A percentile compares a stretch with the other conserved stretches of the same genome.
Evolutionary conservation across 2,113 vertebrate genomes (phyloP).

Genomic region (Centropus unirufus): DNA sequence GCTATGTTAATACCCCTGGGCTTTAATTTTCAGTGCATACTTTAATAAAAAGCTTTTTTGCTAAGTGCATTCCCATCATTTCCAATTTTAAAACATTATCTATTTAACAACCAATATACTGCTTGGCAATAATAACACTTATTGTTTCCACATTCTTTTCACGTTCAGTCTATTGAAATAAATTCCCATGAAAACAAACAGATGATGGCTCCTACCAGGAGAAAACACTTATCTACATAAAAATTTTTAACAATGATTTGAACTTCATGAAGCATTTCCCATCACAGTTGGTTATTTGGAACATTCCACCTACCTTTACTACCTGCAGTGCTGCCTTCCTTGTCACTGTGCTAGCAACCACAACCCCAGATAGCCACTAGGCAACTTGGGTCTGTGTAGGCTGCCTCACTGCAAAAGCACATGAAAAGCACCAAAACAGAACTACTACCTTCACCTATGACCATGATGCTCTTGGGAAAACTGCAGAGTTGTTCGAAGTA

Average conservation of each 20-base stretch:
- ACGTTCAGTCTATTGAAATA: background rate
- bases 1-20: background rate
- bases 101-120: background rate
- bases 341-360: background rate
- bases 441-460: background rate
- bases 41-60: background rate
- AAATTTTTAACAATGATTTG: background rate
- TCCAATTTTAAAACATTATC: background rate
- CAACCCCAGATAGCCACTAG: background rate
- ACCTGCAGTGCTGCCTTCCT: background rate
- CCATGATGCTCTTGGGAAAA: background rate
- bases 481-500: background rate
- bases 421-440: background rate
- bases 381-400: background rate
- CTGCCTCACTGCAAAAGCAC: background rate
- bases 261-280: background rate
- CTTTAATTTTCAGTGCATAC: background rate
- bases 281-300: background rate
- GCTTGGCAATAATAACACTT: background rate
- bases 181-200: background rate
- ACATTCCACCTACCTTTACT: background rate
- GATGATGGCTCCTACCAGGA: background rate
- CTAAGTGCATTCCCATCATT: background rate
- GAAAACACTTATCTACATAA: background rate
- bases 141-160: constrained; percentile 18